A percentile compares a stretch with the other conserved stretches of the same genome.
Conservation (phyloP, 2,113 vertebrate genomes). For the Thryonomys swinderianus region DNA sequence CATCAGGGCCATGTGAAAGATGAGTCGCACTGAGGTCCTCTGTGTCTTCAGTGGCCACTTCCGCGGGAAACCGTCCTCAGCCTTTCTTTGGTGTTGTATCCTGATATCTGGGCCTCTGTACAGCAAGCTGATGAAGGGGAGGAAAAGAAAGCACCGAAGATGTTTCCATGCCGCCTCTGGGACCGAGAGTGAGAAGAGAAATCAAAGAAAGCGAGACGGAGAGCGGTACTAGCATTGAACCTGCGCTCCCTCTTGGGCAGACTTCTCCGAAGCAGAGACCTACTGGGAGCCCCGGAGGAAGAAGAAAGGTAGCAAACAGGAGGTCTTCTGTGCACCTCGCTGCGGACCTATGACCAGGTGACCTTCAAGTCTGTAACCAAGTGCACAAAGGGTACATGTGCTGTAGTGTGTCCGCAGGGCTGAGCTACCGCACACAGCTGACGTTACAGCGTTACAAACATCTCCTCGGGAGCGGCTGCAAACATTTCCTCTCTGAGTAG, state of each 20-base stretch:
- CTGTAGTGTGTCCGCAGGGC: background rate
- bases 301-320: background rate
- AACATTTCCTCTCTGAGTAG: conserved; percentile 65
- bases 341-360: background rate
- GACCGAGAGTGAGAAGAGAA: background rate
- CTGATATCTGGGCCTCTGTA: background rate
- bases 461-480: conserved; percentile 41
- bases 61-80: background rate
- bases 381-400: background rate
- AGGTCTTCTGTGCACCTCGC: background rate
- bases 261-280: background rate
- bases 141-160: background rate
- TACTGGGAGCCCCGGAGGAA: background rate
- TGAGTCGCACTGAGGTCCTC: background rate
- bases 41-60: background rate
- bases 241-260: background rate
- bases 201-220: background rate
- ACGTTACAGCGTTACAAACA: background rate
- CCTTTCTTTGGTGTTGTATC: background rate
- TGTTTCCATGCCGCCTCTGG: background rate
- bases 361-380: background rate
- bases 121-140: background rate
- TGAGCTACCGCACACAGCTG: background rate
- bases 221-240: background rate
- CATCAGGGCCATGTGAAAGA: background rate